Percentiles rank a stretch among this genome's conserved stretches.
Evolutionary conservation across 2,797 vertebrate species (phyloP).

Genomic region (Danio kyathit): DNA sequence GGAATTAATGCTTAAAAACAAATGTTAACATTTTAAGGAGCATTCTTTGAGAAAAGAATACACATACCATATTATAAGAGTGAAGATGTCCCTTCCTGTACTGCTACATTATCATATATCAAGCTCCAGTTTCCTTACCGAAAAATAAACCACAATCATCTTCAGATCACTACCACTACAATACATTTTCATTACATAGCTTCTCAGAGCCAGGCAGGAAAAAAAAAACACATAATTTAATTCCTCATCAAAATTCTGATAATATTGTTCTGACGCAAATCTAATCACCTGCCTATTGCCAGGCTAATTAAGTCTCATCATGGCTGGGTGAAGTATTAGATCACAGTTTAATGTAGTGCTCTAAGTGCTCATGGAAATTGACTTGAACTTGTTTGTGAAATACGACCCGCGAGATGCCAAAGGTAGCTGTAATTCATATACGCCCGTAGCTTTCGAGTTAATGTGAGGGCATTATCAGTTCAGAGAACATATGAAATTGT

Average conservation of each 20-base stretch:
- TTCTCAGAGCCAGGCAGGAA: conserved; percentile 68
- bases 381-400: conserved; percentile 60
- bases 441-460: not conserved
- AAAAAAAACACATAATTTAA: conserved; percentile 77
- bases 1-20: not conserved
- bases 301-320: conserved; percentile 62
- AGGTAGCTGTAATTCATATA: conserved; percentile 61
- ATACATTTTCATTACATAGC: conserved; percentile 68
- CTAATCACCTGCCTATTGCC: conserved; percentile 63
- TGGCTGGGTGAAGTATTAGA: conserved; percentile 59
- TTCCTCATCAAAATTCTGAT: conserved; percentile 73
- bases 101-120: conserved; percentile 49
- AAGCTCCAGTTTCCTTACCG: conserved; percentile 69
- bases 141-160: conserved; percentile 73
- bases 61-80: not conserved
- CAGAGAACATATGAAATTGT: conserved; percentile 3
- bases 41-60: not conserved
- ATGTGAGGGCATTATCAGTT: not conserved
- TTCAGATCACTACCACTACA: conserved; percentile 54
- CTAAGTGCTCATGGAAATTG: conserved; percentile 62
- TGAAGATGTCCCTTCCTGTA: conserved; percentile 11
- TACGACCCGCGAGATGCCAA: conserved; percentile 49
- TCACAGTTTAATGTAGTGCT: conserved; percentile 63
- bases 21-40: not conserved
- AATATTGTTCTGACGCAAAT: conserved; percentile 72